Evolutionary conservation across 1,140 invertebrate genomes (phyloP), one percentile per base, ranked within the genome.

Genomic region (Formica exsecta): DNA sequence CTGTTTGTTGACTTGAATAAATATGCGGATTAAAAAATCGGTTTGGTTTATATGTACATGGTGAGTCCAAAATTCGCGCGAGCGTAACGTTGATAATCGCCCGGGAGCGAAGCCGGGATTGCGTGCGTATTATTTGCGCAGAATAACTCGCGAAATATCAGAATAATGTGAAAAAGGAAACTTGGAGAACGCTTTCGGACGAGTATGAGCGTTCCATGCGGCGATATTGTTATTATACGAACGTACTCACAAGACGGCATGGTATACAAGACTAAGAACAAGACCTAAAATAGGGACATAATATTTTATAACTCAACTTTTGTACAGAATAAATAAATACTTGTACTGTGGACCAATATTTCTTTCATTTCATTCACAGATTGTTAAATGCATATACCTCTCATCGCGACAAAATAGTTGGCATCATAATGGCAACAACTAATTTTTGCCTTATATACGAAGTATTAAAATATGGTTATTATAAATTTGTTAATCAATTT

Each of bases 281-380:
- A 94, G 91, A 94, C 92, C 92, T 93, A 93, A 93, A 93, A 93
- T 92, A 92, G 92, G 91, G 91, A 93, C 92, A 93, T 94, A 93
- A 94, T 94, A 93, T 94, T 94, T 94, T 94, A 94, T 94, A 94
- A 93, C 93, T 93, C 92, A 93, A 94, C 93, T 94, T 94, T 94
- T 94, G 93, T 94, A 94, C 93, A 94, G 93, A 94, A 94, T 94
- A 94, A 93, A 93, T 93, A 93, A 94, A 94, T 94, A 94, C 93
- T 94, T 94, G 93, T 94, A 94, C 93, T 94, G 93, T 94, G 93
- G 93, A 94, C 93, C 93, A 94, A 94, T 93, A 93, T 93, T 93
- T 93, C 92, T 94, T 93, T 93, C 89, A 94, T 94, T 93, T 92
- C 86, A 93, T 93, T 93, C 87, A 89, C 61, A 41, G n/a, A 13